Base-by-base conservation (phyloP, 2,113 vertebrate species). In the Peucedramus taeniatus region DNA sequence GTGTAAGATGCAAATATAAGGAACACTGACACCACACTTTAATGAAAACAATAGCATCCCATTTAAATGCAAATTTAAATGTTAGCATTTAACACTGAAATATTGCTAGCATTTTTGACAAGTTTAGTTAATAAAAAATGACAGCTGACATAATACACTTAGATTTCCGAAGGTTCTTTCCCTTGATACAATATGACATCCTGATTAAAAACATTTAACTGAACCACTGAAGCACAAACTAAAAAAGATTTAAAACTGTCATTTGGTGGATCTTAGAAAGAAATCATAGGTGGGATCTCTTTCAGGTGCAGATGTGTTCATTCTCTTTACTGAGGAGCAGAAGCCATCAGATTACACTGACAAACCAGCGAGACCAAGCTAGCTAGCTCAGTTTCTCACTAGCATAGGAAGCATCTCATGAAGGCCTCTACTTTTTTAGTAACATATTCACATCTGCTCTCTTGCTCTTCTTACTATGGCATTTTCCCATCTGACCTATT, bases 121-220 rank as follows among this genome's bases (percentile, higher is more conserved):
- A 78, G 66, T 31, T 92, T 88, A 69, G 75, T 86, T 92, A 90
- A 96, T 75, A 88, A 85, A 89, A 96, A 80, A 59, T 74, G 90
- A 77, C 78, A 91, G 59, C 51, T 88, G 90, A 95, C 82, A 84
- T 44, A 83, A 87, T 77, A 70, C 31, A 39, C 89, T 91, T 70
- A 59, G 90, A 90, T 91, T 91, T 77, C 71, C 1, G 0, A 56
- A 88, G 79, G 42, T 94, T 86, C 66, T 86, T 72, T 94, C 80
- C 66, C 59, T 77, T 83, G 82, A 94, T 87, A 59, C 54, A 59
- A 15, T 74, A 44, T 83, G 90, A 93, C 71, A 80, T 81, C 30
- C 63, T 49, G 84, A 96, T 94, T 93, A 90, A 93, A 94, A 94
- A 64, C 72, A 77, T 92, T 78, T 88, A 90, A 94, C 42, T 86